Percentiles rank a stretch among this genome's conserved stretches.
Evolutionary conservation across 1,140 invertebrate genomes (phyloP).

Genomic region (Gonatopus flavifemur): DNA sequence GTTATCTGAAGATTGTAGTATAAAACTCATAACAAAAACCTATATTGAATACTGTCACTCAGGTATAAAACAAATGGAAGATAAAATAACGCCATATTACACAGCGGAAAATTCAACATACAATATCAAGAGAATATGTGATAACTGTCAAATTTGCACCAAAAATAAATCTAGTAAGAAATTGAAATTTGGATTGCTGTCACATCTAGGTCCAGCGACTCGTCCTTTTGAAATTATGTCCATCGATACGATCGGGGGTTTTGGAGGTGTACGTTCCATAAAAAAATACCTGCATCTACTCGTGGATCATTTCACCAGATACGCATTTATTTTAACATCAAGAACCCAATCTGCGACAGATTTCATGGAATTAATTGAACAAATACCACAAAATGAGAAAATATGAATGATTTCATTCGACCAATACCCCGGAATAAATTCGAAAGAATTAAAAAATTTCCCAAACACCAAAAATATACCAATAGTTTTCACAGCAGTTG

Average conservation of each 20-base stretch:
- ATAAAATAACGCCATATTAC: constrained; percentile 4
- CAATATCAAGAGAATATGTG: constrained; percentile 4
- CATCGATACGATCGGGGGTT: constrained; percentile 39
- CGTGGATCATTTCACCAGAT: constrained; percentile 29
- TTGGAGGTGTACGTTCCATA: constrained; percentile 3
- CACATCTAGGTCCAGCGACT: constrained; percentile 41
- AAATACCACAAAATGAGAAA: background rate
- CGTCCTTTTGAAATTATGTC: constrained; percentile 15
- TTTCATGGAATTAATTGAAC: background rate
- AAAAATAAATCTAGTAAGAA: constrained; percentile 45
- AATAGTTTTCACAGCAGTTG: constrained; percentile 13
- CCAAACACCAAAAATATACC: constrained; percentile 4
- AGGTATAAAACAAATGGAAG: constrained; percentile 21
- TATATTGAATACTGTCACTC: no score
- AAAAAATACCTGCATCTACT: constrained; percentile 17
- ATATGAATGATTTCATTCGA: background rate
- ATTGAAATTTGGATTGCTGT: constrained; percentile 36
- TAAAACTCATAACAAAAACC: no score
- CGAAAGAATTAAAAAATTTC: constrained; percentile 8
- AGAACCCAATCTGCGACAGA: constrained; percentile 39
- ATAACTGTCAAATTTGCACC: constrained; percentile 4
- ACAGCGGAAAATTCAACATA: constrained; percentile 3
- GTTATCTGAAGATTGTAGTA: no score
- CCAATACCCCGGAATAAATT: constrained; percentile 3
- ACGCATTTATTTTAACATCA: constrained; percentile 39